Evolutionary conservation across 1,140 invertebrate genomes (phyloP).

Genomic region (Halesus radiatus): DNA sequence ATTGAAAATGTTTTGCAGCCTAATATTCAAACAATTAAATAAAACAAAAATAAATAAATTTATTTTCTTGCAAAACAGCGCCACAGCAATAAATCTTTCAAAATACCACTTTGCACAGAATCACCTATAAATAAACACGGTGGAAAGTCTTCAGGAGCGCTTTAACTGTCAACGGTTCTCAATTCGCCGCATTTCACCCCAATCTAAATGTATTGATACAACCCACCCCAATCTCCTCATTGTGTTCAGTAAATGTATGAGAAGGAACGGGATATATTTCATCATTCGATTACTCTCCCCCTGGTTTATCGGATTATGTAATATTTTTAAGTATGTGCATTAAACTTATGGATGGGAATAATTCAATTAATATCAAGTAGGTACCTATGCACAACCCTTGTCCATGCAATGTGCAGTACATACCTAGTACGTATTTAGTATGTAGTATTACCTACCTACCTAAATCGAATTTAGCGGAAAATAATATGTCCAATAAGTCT

Average conservation of each 20-base stretch:
- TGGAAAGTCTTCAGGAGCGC: slow-evolving; percentile 47
- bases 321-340: slow-evolving; percentile 32
- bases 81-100: slow-evolving; percentile 33
- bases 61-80: neutral
- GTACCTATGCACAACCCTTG: no score
- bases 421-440: no score
- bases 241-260: slow-evolving; percentile 16
- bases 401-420: no score
- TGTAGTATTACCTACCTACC: no score
- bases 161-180: slow-evolving; percentile 54
- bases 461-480: no score
- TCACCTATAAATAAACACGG: slow-evolving; percentile 51
- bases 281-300: slow-evolving; percentile 34
- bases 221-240: slow-evolving; percentile 31
- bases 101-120: slow-evolving; percentile 34
- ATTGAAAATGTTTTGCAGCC: neutral
- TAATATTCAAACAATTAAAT: neutral
- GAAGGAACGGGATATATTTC: slow-evolving; percentile 34
- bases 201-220: slow-evolving; percentile 56
- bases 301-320: slow-evolving; percentile 24
- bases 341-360: neutral
- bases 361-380: neutral
- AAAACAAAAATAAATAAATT: neutral
- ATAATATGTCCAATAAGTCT: no score
- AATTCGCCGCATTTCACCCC: slow-evolving; percentile 55